Evolutionary conservation across 2,888 invertebrate species (phyloP).

Genomic region (Xanthorhoe spadicearia): DNA sequence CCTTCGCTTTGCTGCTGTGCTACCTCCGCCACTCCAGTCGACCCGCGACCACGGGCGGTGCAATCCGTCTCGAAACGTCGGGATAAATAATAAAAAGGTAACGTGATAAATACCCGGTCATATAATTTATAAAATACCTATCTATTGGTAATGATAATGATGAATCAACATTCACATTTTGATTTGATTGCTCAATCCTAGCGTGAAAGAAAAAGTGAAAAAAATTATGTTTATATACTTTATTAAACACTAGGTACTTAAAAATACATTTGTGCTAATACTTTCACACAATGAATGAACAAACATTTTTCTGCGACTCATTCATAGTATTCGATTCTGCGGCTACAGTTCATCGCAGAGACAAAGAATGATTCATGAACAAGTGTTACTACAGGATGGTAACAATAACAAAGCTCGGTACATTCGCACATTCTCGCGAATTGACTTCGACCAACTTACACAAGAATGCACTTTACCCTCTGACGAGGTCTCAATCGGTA

Average conservation of each 20-base stretch:
- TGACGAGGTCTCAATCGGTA: slow-evolving; percentile 73
- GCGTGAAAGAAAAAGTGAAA: neutral
- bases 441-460: slow-evolving; percentile 73
- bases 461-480: slow-evolving; percentile 81
- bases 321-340: slow-evolving; percentile 45
- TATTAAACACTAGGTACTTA: neutral
- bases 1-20: too few relatives aligned
- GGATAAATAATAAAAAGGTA: too few relatives aligned
- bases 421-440: slow-evolving; percentile 79
- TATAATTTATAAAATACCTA: too few relatives aligned
- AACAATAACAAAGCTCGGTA: slow-evolving; percentile 60
- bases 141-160: neutral
- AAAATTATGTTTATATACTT: neutral
- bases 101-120: too few relatives aligned
- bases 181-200: neutral
- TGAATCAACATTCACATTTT: neutral
- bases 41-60: too few relatives aligned
- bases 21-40: too few relatives aligned
- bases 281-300: slow-evolving; percentile 11
- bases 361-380: slow-evolving; percentile 59
- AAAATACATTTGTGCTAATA: neutral
- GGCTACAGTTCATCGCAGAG: slow-evolving; percentile 50
- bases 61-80: too few relatives aligned
- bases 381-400: slow-evolving; percentile 52
- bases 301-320: slow-evolving; percentile 35